Base-by-base conservation (phyloP, 2,113 vertebrate genomes). In the Microcebus lehilahytsara region DNA sequence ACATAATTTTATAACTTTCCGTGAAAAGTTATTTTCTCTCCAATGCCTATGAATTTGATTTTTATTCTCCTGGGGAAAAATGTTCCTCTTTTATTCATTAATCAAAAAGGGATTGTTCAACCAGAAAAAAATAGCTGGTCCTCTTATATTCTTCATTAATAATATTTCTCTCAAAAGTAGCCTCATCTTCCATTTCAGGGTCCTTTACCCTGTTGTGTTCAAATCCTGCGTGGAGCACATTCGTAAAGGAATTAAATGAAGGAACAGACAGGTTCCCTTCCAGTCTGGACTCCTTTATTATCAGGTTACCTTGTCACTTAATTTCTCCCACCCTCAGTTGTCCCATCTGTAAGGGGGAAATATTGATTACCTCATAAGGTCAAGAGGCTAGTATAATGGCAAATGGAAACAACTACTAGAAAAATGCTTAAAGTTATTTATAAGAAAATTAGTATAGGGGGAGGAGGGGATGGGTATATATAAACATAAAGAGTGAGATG, bases 31-130 rank as follows among this genome's bases (percentile, higher is more conserved):
- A 93, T 78, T 95, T 96, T 95, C 64, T 80, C 30, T 67, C 84
- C 23, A 89, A 22, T 74, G 37, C 77, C 83, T 93, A 78, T 77
- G 97, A 90, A 93, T 96, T 92, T 93, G 87, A 85, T 62, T 96
- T 97, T 85, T 85, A 91, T 91, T 92, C 79, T 95, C 49, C n/a
- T 25, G 53, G 37, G 60, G 27, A 75, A 64, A 20, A 9, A 25
- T 49, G 46, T 77, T 86, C 80, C 40, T 69, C 69, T 69, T 66
- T 79, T 93, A 71, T 42, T 95, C 67, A 86, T 49, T 85, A 96
- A 75, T 34, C 3, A 12, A 93, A 62, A 75, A 93, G 42, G n/a
- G n/a, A 83, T 14, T 95, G 11, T 22, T 64, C 80, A 95, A 49
- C 40, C 49, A 58, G 93, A 94, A 96, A 62, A 95, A 91, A 85